Evolutionary conservation across 2,797 vertebrate genomes (phyloP), one percentile per base, ranked within the genome.

Genomic region (Chloroceryle amazona): DNA sequence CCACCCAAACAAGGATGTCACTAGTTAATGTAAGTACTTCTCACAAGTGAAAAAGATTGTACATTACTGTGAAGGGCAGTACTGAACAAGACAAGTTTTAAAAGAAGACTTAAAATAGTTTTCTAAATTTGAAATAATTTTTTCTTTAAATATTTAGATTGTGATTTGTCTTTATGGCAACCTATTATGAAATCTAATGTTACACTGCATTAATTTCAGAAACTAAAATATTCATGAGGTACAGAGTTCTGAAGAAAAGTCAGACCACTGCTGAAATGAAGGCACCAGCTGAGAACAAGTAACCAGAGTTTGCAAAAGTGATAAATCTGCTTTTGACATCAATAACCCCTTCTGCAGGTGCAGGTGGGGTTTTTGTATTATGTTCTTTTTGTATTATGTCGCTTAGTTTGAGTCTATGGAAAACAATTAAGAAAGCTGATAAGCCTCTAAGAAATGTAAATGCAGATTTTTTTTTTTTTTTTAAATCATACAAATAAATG

Each of bases 101-200:
- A 90, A 91, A 84, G 58, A 72, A 86, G 80, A 65, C 22, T 90
- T 86, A 31, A 78, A 94, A 78, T 83, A 78, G 49, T 81, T 90
- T 88, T 58, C n/a, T 49, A 66, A 90, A 73, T 89, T 51, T 51
- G 66, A 79, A 54, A 68, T 11, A 44, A 1, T 96, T 81, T 88
- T 96, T 86, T 8, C 47, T 93, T 96, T 86, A 92, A 96, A 96
- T 94, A 94, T 96, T 94, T 81, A 96, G 67, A n/a, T 66, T 70
- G 42, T 86, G 57, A 93, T 96, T 93, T 93, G 67, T 97, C 96
- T 90, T 94, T 70, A 6, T 94, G 92, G 94, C 93, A 92, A 11
- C 6, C 22, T 66, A 31, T 96, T 86, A 90, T 95, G 88, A 96
- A 89, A 57, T 23, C 42, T 70, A 73, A 73, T 82, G 18, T 71